phyloP scores from a whole-genome alignment of 2,888 invertebrate species.

The Polydrusus tereticollis region DNA sequence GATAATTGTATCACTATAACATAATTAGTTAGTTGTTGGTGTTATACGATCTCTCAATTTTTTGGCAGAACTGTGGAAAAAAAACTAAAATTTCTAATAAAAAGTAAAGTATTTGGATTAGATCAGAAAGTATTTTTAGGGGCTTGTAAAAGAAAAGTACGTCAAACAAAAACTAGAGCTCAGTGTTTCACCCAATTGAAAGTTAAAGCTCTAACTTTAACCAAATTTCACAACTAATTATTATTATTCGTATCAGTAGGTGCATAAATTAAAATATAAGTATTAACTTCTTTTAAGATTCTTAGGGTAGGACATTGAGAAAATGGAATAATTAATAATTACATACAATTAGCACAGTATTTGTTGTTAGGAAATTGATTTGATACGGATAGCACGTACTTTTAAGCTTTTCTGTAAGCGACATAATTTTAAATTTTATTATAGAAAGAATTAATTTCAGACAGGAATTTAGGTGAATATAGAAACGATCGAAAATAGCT shows the following conservation, averaged over 20 bases:
- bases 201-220: too few species aligned
- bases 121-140: too few species aligned
- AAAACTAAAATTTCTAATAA: too few species aligned
- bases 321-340: neutral
- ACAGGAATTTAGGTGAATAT: neutral
- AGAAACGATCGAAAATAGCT: neutral
- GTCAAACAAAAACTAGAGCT: too few species aligned
- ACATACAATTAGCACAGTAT: neutral
- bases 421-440: neutral
- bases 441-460: neutral
- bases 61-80: too few species aligned
- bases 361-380: neutral
- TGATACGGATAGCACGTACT: neutral
- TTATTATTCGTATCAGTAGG: too few species aligned
- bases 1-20: neutral
- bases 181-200: too few species aligned
- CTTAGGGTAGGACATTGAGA: neutral
- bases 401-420: slow-evolving; percentile 1
- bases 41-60: neutral
- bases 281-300: too few species aligned
- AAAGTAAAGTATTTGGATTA: too few species aligned
- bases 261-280: too few species aligned
- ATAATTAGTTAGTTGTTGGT: neutral
- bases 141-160: too few species aligned
- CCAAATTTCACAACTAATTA: too few species aligned